Evolutionary conservation across 1,140 invertebrate genomes (phyloP).

Genomic region (Cephus cinctus): DNA sequence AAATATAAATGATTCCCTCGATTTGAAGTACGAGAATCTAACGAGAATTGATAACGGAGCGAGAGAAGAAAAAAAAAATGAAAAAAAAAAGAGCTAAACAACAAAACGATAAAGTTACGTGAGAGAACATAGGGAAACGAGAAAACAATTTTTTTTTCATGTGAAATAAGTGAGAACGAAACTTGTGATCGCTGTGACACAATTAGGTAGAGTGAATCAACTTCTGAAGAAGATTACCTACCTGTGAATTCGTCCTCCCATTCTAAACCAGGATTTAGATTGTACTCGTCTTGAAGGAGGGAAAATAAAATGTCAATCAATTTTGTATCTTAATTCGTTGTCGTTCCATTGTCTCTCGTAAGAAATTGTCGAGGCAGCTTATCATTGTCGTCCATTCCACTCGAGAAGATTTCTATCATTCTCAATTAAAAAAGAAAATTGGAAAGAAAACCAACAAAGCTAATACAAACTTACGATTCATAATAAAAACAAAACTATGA

Average conservation of each 20-base stretch:
- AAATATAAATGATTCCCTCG: neutral
- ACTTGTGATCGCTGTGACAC: constrained; percentile 22
- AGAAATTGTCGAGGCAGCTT: constrained; percentile 19
- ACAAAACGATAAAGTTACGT: too few relatives aligned
- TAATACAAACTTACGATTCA: neutral
- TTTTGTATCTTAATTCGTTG: constrained; percentile 43
- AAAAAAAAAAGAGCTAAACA: neutral
- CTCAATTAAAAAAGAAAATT: neutral
- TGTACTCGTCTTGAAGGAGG: constrained; percentile 93
- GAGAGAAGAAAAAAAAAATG: neutral
- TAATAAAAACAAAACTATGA: neutral
- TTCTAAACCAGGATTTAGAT: constrained; percentile 99
- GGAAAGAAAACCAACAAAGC: neutral
- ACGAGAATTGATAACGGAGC: too few relatives aligned
- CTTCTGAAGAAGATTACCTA: constrained; percentile 71
- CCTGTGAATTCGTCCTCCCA: constrained; percentile 99
- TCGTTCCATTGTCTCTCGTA: constrained; percentile 23
- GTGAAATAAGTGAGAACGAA: constrained; percentile 14
- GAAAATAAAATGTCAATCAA: constrained; percentile 73
- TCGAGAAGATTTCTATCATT: neutral
- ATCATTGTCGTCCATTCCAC: constrained; percentile 26
- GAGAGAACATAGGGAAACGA: too few relatives aligned
- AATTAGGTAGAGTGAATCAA: constrained; percentile 21
- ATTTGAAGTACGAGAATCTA: constrained; percentile 1
- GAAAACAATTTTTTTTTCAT: neutral